phyloP scores from a whole-genome alignment of 2,113 vertebrate species.

The Aix galericulata region DNA sequence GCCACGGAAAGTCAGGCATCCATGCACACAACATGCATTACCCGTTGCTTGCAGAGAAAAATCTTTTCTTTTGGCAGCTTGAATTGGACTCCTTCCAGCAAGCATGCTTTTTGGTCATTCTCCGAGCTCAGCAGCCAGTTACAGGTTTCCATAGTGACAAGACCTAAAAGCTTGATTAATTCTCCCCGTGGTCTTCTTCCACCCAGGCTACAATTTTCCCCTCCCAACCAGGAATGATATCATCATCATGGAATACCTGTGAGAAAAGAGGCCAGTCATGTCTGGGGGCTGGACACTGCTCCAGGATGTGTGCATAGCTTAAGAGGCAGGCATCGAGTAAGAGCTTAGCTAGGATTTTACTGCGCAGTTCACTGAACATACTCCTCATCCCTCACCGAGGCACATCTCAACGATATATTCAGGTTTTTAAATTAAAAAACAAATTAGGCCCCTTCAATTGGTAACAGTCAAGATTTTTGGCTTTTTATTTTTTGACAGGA shows the following conservation, averaged over 20 bases:
- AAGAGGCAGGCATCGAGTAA: background rate
- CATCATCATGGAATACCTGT: conserved; percentile 92
- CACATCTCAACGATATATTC: background rate
- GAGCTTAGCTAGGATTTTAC: background rate
- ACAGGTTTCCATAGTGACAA: background rate
- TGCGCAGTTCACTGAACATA: background rate
- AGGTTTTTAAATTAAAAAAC: background rate
- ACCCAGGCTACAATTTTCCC: conserved; percentile 99
- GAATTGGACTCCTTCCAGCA: conserved; percentile 40
- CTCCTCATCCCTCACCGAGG: background rate
- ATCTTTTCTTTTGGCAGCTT: conserved; percentile 68
- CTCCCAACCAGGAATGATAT: conserved; percentile 96
- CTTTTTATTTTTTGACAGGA: background rate
- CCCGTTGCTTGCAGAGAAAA: background rate
- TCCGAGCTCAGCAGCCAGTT: conserved; percentile 56
- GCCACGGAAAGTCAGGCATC: background rate
- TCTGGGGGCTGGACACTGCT: background rate
- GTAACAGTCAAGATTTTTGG: background rate
- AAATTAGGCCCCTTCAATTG: background rate
- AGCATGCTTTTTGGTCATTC: conserved; percentile 57
- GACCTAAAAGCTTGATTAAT: conserved; percentile 75
- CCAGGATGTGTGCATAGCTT: background rate
- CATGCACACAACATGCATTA: background rate
- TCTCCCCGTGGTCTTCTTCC: conserved; percentile 90
- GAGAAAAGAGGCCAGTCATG: background rate